Evolutionary conservation across 2,888 invertebrate genomes (phyloP).

Genomic region (Ophioninae sp.): DNA sequence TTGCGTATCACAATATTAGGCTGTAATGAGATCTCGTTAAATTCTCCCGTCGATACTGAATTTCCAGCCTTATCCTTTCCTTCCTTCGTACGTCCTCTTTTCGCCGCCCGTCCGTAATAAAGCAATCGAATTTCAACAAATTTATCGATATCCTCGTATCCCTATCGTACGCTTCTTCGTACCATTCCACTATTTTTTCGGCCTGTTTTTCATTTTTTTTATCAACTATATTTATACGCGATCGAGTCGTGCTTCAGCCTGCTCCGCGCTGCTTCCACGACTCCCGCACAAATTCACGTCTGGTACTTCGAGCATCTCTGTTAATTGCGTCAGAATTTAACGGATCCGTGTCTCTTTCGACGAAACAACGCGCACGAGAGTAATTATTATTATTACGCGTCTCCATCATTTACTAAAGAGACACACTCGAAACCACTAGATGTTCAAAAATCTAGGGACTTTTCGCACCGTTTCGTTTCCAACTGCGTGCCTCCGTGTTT

Average conservation of each 20-base stretch:
- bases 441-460: background rate
- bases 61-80: slow-evolving; percentile 8
- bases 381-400: too few species aligned
- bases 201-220: too few species aligned
- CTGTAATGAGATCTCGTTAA: slow-evolving; percentile 34
- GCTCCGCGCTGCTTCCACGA: too few species aligned
- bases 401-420: too few species aligned
- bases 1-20: slow-evolving; percentile 20
- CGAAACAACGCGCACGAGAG: too few species aligned
- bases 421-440: too few species aligned
- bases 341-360: too few species aligned
- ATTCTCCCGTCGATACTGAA: slow-evolving; percentile 24
- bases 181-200: background rate
- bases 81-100: background rate
- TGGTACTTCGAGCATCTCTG: too few species aligned
- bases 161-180: background rate
- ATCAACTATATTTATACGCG: too few species aligned
- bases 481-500: background rate
- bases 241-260: too few species aligned
- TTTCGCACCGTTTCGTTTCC: background rate
- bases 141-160: background rate
- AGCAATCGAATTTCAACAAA: background rate
- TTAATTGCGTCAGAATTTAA: too few species aligned
- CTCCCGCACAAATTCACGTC: too few species aligned
- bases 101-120: background rate